Conservation (phyloP, 2,797 vertebrate species). For the Lemur catta region DNA sequence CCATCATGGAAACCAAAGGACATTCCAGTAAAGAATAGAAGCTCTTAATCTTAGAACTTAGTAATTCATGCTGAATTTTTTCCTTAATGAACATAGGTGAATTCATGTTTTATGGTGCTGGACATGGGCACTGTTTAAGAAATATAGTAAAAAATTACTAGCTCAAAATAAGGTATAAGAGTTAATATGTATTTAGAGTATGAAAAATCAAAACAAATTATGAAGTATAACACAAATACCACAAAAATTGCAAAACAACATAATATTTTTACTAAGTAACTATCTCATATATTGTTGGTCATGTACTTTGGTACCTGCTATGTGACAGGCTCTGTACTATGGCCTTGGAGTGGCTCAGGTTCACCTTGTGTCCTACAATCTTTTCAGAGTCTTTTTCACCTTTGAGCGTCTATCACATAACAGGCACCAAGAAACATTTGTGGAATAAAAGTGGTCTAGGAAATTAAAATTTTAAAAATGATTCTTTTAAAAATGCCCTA, state of each 20-base stretch:
- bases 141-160: not conserved
- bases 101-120: not conserved
- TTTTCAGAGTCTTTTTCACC: not conserved
- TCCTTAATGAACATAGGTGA: not conserved
- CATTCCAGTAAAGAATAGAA: not conserved
- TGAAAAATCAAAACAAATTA: not conserved
- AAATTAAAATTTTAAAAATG: not conserved
- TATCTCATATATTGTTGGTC: not conserved
- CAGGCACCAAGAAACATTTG: not conserved
- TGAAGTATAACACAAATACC: not conserved
- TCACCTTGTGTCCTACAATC: not conserved
- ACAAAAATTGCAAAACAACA: not conserved
- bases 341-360: not conserved
- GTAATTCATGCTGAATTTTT: not conserved
- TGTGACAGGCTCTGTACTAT: rapidly evolving
- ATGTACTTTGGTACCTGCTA: not conserved
- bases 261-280: not conserved
- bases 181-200: not conserved
- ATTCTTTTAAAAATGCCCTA: not conserved
- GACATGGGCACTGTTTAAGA: not conserved
- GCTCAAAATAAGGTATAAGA: not conserved
- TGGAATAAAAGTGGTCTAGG: not conserved
- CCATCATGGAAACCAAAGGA: not conserved
- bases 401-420: not conserved
- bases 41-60: not conserved